These are phyloP conservation scores for Apteryx owenii DNA, from an alignment of 2,113 vertebrate genomes.

Conservation along the genomic window DNA sequence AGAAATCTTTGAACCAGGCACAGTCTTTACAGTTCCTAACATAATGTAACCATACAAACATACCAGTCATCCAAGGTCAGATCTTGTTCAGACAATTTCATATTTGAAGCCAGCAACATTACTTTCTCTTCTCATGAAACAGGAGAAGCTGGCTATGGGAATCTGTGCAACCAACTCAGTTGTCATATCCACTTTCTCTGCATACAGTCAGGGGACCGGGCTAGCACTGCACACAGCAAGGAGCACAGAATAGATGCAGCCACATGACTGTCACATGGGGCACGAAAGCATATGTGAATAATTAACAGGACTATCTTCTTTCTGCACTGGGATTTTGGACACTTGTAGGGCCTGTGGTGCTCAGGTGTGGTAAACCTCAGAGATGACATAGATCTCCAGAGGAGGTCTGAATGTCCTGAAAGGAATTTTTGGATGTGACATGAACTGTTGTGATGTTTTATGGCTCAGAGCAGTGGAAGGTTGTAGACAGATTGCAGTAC, in stretches of 20 bases:
- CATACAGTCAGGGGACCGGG: not conserved
- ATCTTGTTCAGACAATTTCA: not conserved
- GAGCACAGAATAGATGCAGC: not conserved
- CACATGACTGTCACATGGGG: not conserved
- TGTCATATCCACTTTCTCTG: not conserved
- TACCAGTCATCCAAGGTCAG: fast-evolving
- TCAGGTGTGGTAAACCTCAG: not conserved
- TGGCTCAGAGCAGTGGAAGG: not conserved
- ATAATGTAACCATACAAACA: not conserved
- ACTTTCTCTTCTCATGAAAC: not conserved
- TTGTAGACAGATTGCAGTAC: not conserved
- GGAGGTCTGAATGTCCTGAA: not conserved
- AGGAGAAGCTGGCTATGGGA: not conserved
- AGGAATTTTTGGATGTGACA: not conserved
- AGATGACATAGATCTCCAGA: not conserved
- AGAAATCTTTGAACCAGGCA: not conserved
- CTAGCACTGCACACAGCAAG: not conserved
- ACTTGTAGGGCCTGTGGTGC: not conserved
- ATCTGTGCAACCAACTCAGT: not conserved
- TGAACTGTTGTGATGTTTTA: not conserved
- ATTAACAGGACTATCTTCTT: not conserved
- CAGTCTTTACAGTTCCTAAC: not conserved
- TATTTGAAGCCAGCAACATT: not conserved
- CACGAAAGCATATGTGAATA: not conserved
- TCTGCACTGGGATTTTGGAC: not conserved